Conservation (phyloP, 2,797 vertebrate genomes). For the Cercopithecus mitis region DNA sequence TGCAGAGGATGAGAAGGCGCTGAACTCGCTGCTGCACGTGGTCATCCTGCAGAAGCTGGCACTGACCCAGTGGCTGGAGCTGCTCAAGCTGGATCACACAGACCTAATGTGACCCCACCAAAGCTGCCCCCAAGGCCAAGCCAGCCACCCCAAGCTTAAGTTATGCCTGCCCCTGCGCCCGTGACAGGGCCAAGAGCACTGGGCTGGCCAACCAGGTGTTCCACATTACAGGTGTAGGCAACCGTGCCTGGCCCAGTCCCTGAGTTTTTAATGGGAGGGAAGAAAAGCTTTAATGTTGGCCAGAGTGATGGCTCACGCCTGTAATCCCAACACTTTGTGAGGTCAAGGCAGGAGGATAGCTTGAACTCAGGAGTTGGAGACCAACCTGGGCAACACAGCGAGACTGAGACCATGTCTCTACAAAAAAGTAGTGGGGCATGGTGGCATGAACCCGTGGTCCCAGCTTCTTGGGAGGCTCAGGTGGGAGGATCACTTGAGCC, state of each 20-base stretch:
- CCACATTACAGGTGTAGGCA: not conserved
- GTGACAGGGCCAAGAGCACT: slow-evolving; percentile 82
- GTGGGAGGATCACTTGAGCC: not conserved
- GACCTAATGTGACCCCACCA: slow-evolving; percentile 89
- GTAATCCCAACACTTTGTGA: not conserved
- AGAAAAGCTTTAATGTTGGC: too few relatives aligned
- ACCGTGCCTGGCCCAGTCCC: too few relatives aligned
- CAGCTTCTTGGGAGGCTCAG: not conserved
- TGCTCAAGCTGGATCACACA: slow-evolving; percentile 95
- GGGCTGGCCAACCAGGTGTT: slow-evolving; percentile 88
- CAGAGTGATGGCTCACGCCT: not conserved
- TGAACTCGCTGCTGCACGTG: slow-evolving; percentile 96
- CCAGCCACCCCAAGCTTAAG: slow-evolving; percentile 90
- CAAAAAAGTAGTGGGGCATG: not conserved
- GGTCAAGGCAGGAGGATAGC: not conserved
- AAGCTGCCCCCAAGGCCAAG: slow-evolving; percentile 86
- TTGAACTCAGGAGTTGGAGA: not conserved
- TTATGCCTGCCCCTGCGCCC: slow-evolving; percentile 87
- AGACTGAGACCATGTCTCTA: not conserved
- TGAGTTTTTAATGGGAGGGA: too few relatives aligned
- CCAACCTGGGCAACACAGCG: not conserved
- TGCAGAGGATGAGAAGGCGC: slow-evolving; percentile 96
- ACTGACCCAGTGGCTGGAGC: slow-evolving; percentile 95
- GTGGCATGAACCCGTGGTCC: not conserved
- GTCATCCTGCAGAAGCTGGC: slow-evolving; percentile 98